Evolutionary conservation across 2,797 vertebrate genomes (phyloP).

Genomic region (Fistularia tabacaria): DNA sequence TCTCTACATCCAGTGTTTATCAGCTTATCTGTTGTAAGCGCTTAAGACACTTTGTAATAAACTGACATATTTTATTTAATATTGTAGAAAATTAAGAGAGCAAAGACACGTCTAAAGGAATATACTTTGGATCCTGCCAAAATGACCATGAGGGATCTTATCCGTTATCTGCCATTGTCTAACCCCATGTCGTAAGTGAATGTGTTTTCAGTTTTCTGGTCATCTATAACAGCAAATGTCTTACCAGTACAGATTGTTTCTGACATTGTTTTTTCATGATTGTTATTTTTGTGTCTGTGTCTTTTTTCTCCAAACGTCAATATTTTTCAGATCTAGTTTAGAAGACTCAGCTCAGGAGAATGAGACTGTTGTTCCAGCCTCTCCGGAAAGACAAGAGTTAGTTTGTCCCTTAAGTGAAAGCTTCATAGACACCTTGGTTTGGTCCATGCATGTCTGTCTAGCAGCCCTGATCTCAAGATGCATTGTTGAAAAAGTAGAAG

Average conservation of each 20-base stretch:
- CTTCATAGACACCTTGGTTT: too few species aligned
- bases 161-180: slow-evolving; percentile 87
- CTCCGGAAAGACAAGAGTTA: slow-evolving; percentile 75
- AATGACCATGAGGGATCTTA: slow-evolving; percentile 98
- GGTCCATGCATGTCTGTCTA: background rate
- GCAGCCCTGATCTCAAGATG: too few species aligned
- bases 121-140: slow-evolving; percentile 84
- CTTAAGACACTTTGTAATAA: background rate
- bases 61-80: slow-evolving; percentile 1
- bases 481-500: too few species aligned
- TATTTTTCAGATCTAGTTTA: slow-evolving; percentile 72
- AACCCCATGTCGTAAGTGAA: slow-evolving; percentile 94
- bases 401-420: background rate
- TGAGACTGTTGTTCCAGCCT: slow-evolving; percentile 65
- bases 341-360: slow-evolving; percentile 70
- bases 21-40: too few species aligned
- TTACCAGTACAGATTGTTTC: background rate
- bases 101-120: slow-evolving; percentile 67
- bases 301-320: background rate
- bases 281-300: background rate
- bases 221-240: background rate
- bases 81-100: slow-evolving; percentile 76
- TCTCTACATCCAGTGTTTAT: too few species aligned
- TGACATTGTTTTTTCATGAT: background rate
- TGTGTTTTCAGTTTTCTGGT: slow-evolving; percentile 5